Evolutionary conservation across 2,888 invertebrate genomes (phyloP), one percentile per base, ranked within the genome.

Genomic region (Diloba caeruleocephala): DNA sequence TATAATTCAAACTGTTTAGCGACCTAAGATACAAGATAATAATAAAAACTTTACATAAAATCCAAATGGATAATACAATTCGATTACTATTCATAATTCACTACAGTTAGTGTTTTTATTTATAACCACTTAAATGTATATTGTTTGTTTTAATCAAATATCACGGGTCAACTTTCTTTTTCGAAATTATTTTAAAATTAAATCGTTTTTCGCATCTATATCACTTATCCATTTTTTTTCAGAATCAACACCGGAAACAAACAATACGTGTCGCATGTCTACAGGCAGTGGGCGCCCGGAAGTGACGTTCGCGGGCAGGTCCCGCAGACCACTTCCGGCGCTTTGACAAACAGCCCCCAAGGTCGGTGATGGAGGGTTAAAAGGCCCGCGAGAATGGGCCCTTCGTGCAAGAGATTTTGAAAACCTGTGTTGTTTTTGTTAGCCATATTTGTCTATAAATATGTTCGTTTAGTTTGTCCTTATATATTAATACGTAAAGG

Each of bases 281-380:
- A 61, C 68, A 52, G 73, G 61, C 70, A 50, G 71, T 74, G 72
- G 63, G 74, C 66, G 68, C 58, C 50, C 81, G 86, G 83, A 86
- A 79, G 81, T 78, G 76, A 77, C 81, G 82, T 76, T 70, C 65
- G 72, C 75, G 67, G 60, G 56, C 63, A 71, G 76, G 77, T 74
- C 71, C 75, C 78, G 59, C 74, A 64, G 75, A 76, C 87, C 85
- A 77, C 85, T 82, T 88, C 88, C 88, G 85, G 66, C 75, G 76
- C 82, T 83, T 84, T 86, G 85, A 85, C 87, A 87, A 88, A 88
- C 84, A 77, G 76, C 82, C 78, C 76, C 66, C 71, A 73, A 64
- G 56, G 61, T 68, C 61, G 64, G 52, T 53, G 59, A 59, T 58
- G 56, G 79, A 78, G 80, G 81, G 79, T 77, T 79, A 72, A 55